These are phyloP conservation scores for Sebastes oblongus DNA, from an alignment of 2,797 vertebrate species.

Conservation along the genomic window DNA sequence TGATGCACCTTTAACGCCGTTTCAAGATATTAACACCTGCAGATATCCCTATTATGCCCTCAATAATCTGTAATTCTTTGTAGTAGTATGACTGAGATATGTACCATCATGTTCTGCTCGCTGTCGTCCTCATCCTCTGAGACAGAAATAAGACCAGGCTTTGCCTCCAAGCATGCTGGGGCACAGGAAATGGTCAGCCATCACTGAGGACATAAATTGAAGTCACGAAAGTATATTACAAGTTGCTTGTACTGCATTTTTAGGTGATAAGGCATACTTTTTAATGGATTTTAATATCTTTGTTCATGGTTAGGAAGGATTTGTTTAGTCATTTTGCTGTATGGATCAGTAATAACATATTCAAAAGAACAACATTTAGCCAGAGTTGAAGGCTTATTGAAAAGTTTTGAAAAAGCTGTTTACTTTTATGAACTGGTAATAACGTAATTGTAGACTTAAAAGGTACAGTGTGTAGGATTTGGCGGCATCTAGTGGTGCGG, in stretches of 20 bases:
- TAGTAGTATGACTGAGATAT: conserved; percentile 5
- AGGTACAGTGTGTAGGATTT: no score
- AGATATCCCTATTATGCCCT: neutral
- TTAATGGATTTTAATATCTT: neutral
- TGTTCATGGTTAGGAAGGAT: neutral
- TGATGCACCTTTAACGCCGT: conserved; percentile 3
- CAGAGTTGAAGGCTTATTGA: neutral
- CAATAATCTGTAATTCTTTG: neutral
- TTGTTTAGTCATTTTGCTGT: neutral
- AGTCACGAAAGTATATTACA: conserved; percentile 18
- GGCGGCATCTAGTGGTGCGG: no score
- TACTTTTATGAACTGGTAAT: neutral
- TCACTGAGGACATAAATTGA: conserved; percentile 34
- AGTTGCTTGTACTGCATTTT: neutral
- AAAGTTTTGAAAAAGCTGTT: neutral
- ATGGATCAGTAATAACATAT: neutral
- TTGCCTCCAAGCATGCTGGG: conserved; percentile 27
- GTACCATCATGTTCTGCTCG: neutral
- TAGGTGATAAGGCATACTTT: neutral
- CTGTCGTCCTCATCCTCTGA: conserved; percentile 1
- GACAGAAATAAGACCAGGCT: conserved; percentile 29
- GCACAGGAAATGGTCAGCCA: conserved; percentile 37
- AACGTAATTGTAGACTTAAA: neutral
- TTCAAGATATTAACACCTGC: conserved; percentile 1
- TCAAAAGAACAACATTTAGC: neutral